phyloP scores from a whole-genome alignment of 2,888 invertebrate species.

The Callinectes sapidus region DNA sequence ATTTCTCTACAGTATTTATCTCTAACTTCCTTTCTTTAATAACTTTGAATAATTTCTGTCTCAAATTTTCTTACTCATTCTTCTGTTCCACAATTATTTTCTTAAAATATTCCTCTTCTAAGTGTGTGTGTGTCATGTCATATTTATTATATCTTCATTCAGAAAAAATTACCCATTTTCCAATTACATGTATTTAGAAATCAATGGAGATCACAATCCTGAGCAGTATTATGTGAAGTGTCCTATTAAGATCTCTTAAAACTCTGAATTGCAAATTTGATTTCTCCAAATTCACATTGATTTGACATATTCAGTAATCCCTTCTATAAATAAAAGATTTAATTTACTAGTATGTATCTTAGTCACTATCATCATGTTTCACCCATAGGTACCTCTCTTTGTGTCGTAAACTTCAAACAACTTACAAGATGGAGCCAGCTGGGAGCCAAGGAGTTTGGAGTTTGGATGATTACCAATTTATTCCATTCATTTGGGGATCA shows the following conservation, averaged over 20 bases:
- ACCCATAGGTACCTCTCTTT: constrained; percentile 86
- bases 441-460: constrained; percentile 99
- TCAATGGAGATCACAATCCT: too few species aligned
- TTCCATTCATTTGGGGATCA: constrained; percentile 99
- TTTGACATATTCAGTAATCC: not conserved
- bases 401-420: constrained; percentile 89
- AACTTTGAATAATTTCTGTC: too few species aligned
- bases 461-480: constrained; percentile 98
- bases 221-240: too few species aligned
- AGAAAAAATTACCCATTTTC: not conserved
- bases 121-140: too few species aligned
- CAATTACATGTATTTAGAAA: too few species aligned
- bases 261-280: not conserved
- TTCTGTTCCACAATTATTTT: too few species aligned
- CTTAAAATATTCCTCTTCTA: too few species aligned
- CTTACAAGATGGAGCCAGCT: constrained; percentile 98
- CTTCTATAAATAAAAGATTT: not conserved
- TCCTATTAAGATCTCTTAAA: not conserved
- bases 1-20: too few species aligned
- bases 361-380: not conserved
- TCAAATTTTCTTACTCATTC: too few species aligned
- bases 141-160: not conserved
- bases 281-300: not conserved
- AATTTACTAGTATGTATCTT: not conserved
- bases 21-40: too few species aligned